Evolutionary conservation across 2,888 invertebrate genomes (phyloP).

Genomic region (Drosophila nigritarsus): DNA sequence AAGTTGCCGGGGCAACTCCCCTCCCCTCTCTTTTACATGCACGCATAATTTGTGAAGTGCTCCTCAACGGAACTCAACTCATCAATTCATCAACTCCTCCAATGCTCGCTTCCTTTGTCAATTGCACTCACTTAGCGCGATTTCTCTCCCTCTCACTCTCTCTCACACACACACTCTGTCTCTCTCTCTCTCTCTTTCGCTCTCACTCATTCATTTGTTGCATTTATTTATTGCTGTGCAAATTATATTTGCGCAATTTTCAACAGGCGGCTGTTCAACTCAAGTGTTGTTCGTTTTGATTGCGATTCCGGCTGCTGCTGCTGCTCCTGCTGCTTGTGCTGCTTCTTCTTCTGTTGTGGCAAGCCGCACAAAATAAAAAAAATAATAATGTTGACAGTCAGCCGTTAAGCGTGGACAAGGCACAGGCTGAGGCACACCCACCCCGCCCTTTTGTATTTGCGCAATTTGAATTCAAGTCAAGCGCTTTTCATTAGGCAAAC

Average conservation of each 20-base stretch:
- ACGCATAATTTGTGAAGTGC: slow-evolving; percentile 76
- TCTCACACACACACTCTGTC: neutral
- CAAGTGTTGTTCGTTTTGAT: slow-evolving; percentile 45
- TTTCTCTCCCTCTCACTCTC: slow-evolving; percentile 6
- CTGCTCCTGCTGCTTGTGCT: neutral
- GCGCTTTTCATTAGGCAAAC: slow-evolving; percentile 25
- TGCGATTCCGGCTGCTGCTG: slow-evolving; percentile 17
- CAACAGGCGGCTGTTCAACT: slow-evolving; percentile 38
- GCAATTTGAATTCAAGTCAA: slow-evolving; percentile 46
- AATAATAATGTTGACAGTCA: slow-evolving; percentile 44
- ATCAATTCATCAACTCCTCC: slow-evolving; percentile 46
- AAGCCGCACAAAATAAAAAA: slow-evolving; percentile 49
- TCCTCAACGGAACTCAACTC: slow-evolving; percentile 32
- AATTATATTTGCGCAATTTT: slow-evolving; percentile 80
- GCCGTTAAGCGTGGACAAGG: neutral
- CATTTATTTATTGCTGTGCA: slow-evolving; percentile 68
- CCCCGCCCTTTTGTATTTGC: slow-evolving; percentile 35
- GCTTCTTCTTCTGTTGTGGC: slow-evolving; percentile 44
- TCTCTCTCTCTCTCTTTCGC: neutral
- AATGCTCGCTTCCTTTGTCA: slow-evolving; percentile 76
- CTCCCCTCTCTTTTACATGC: slow-evolving; percentile 44
- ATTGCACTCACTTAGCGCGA: slow-evolving; percentile 75
- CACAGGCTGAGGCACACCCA: neutral
- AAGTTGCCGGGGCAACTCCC: slow-evolving; percentile 37
- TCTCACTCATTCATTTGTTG: slow-evolving; percentile 44